Base-by-base conservation (phyloP, 2,797 vertebrate genomes). In the Crenichthys baileyi region DNA sequence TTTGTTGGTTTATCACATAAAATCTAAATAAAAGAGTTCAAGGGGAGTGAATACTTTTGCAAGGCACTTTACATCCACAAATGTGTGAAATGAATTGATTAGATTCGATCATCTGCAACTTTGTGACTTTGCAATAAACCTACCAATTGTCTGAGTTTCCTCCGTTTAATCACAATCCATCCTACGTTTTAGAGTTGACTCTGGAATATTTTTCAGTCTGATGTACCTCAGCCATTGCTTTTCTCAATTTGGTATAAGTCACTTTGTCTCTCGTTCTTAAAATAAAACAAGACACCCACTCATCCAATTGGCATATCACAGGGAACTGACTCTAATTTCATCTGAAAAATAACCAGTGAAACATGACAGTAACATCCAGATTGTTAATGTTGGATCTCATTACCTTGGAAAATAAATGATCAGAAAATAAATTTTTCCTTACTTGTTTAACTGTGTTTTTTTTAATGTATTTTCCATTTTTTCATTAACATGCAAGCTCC, bases 271-370 rank as follows among this genome's bases (percentile, higher is more conserved):
- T 39, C 22, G 51, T 68, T 77, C 46, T 81, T 77, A 73, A 70
- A 73, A 73, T 51, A 67, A 73, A 29, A 50, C 61, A 73, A 13
- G 46, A 24, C 74, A 63, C 70, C 71, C 71, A 77, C 70, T 77
- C 65, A 24, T 41, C 31, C 72, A 46, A 58, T 31, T 70, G 41
- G 50, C 72, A 75, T 55, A 36, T 70, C 51, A 77, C 48, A 58
- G 67, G 63, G 63, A 58, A 18, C 41, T 29, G 22, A 29, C 31
- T 73, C 16, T 9, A 48, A 29, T 81, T 50, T 63, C 31, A 71
- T 16, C 51, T 70, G 63, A 46, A 72, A 56, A 78, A 55, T 26
- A 71, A 46, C 65, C 44, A 53, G n/a, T n/a, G 29, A 50, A 4
- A 70, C 58, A 60, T 7, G 44, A n/a, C 67, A 26, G 67, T n/a